These are phyloP conservation scores for Mamestra brassicae DNA, from an alignment of 2,888 invertebrate genomes.

Conservation along the genomic window DNA sequence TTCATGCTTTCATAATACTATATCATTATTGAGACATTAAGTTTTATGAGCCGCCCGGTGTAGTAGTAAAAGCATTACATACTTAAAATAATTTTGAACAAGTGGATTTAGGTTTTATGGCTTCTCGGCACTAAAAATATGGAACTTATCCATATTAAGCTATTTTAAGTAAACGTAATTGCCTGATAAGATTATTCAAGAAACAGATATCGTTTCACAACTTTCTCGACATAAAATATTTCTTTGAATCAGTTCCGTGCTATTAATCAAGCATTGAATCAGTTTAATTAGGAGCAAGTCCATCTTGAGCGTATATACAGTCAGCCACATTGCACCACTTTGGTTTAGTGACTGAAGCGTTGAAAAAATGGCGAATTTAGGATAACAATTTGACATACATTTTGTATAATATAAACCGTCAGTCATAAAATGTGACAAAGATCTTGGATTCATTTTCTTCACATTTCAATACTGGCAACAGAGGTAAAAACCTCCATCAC, in stretches of 20 bases:
- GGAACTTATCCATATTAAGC: conserved; percentile 1
- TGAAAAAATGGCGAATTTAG: not conserved
- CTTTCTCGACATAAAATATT: conserved; percentile 37
- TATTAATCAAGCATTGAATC: conserved; percentile 59
- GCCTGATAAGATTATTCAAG: conserved; percentile 4
- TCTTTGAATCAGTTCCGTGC: conserved; percentile 41
- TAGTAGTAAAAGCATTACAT: conserved; percentile 17
- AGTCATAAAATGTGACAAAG: not conserved
- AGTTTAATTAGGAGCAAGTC: conserved; percentile 61
- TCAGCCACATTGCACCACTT: conserved; percentile 40
- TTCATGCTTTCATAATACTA: not conserved
- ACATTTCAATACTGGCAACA: not conserved
- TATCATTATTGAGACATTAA: conserved; percentile 14
- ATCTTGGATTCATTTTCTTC: not conserved
- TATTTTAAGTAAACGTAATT: conserved; percentile 5
- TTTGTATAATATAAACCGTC: not conserved
- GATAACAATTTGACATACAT: conserved; percentile 6
- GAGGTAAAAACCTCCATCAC: too few species aligned
- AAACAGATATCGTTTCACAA: conserved; percentile 21
- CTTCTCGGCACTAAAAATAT: conserved; percentile 13
- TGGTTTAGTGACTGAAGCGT: conserved; percentile 2
- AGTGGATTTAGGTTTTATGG: not conserved
- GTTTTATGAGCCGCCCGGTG: conserved; percentile 8
- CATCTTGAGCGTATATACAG: conserved; percentile 59
- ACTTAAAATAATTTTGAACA: conserved; percentile 10